Conservation (phyloP, 2,797 vertebrate genomes). For the Saxicola maurus region DNA sequence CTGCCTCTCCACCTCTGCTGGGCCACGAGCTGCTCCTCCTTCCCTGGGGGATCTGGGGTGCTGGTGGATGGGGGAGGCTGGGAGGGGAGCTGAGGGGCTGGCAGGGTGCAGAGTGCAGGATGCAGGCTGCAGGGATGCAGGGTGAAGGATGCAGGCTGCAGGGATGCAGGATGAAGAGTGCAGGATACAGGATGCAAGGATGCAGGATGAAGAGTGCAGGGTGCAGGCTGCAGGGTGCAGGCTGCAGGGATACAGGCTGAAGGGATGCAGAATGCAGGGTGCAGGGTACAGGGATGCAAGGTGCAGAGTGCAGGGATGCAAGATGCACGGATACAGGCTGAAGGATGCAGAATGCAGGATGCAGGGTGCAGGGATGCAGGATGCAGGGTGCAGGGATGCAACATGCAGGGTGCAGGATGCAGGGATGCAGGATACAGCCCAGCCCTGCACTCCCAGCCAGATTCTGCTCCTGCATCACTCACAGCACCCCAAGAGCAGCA, state of each 20-base stretch:
- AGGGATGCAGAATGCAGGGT: neutral
- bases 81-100: neutral
- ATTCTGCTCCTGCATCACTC: neutral
- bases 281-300: neutral
- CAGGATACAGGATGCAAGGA: too few species aligned
- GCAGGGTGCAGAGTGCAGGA: neutral
- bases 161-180: too few species aligned
- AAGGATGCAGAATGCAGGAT: too few species aligned
- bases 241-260: too few species aligned
- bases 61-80: neutral
- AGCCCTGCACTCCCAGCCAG: rapidly evolving
- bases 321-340: too few species aligned
- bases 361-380: neutral
- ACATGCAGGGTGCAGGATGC: neutral
- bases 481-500: neutral
- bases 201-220: too few species aligned
- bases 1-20: neutral
- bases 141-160: neutral
- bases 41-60: neutral
- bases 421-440: neutral
- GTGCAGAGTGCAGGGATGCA: neutral
- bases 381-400: neutral
- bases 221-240: neutral
- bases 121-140: neutral
- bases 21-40: neutral